phyloP scores from a whole-genome alignment of 2,888 invertebrate species.

The Pristionchus maxplancki region DNA sequence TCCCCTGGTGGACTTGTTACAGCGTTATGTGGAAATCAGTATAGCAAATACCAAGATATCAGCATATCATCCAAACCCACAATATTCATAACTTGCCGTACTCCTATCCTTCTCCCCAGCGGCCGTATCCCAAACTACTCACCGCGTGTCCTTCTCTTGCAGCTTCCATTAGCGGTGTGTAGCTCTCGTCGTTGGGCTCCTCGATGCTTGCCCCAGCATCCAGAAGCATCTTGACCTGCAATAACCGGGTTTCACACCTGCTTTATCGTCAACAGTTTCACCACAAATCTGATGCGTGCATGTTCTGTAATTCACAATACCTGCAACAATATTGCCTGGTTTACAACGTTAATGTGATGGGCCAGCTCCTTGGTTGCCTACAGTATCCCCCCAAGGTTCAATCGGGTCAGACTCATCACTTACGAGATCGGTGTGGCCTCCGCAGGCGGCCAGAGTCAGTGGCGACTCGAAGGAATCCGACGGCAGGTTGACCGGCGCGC shows the following conservation, averaged over 20 bases:
- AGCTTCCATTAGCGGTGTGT: slow-evolving; percentile 99
- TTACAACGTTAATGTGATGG: no score
- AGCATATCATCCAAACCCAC: no score
- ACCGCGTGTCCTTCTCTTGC: slow-evolving; percentile 91
- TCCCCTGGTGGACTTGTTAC: neutral
- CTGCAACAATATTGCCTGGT: no score
- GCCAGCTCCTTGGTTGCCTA: no score
- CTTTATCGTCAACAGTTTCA: no score
- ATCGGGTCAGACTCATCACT: slow-evolving; percentile 88
- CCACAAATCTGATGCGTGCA: no score
- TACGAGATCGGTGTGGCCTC: slow-evolving; percentile 97
- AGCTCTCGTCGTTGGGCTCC: slow-evolving; percentile 93
- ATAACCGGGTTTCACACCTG: neutral
- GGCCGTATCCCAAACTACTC: neutral
- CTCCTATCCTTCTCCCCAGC: neutral
- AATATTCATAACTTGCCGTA: slow-evolving; percentile 15
- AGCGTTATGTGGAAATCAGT: no score
- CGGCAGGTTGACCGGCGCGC: slow-evolving; percentile 99
- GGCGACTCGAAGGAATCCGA: slow-evolving; percentile 99
- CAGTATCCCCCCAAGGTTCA: no score
- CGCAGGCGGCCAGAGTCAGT: slow-evolving; percentile 96
- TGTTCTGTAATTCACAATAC: no score
- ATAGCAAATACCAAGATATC: no score
- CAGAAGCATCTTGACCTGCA: slow-evolving; percentile 86
- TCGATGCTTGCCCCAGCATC: slow-evolving; percentile 98